Base-by-base conservation (phyloP, 2,113 vertebrate genomes). In the Campylomormyrus numenius region DNA sequence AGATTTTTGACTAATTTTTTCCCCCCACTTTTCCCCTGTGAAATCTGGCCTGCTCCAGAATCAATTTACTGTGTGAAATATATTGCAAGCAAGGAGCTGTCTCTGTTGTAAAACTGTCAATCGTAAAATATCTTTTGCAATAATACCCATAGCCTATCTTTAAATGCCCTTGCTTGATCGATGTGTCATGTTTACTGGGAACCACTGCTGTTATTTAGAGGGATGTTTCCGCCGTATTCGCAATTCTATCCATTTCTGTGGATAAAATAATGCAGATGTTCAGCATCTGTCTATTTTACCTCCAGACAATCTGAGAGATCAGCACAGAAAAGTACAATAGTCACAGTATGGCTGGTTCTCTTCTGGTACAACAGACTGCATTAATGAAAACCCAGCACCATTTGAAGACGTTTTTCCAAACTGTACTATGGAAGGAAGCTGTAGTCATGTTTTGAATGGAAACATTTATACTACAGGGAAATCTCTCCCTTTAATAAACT, bases 1-100 rank as follows among this genome's bases (percentile, higher is more conserved):
- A 84, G 50, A 84, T 89, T 35, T 84, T 89, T 89, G 88, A 46
- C 85, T 66, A 88, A 58, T 88, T 70, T 35, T 56, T 50, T 3
- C 48, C 88, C 88, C 62, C 48, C 62, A 21, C 62, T 74, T 70
- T 80, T 31, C 66, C 45, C 66, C 66, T 50, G 58, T 11, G 85
- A 52, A 52, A 35, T 50, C 88, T 46, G 39, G 17, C n/a, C 10
- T 39, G 11, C 39, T 42, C 39, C 13, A 21, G 53, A 46, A 21
- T 84, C 74, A 13, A 48, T 85, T 85, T 85, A 11, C 52, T 19
- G 56, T 89, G 42, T 48, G 6, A 89, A 45, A 35, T 15, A 10
- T 46, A 48, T 24, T n/a, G 35, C 70, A 83, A 39, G 88, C 45
- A 70, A 58, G n/a, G 52, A 58, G n/a, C 50, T 56, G 50, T 85